These are phyloP conservation scores for Scopus umbretta DNA, from an alignment of 2,113 vertebrate species.

Conservation along the genomic window DNA sequence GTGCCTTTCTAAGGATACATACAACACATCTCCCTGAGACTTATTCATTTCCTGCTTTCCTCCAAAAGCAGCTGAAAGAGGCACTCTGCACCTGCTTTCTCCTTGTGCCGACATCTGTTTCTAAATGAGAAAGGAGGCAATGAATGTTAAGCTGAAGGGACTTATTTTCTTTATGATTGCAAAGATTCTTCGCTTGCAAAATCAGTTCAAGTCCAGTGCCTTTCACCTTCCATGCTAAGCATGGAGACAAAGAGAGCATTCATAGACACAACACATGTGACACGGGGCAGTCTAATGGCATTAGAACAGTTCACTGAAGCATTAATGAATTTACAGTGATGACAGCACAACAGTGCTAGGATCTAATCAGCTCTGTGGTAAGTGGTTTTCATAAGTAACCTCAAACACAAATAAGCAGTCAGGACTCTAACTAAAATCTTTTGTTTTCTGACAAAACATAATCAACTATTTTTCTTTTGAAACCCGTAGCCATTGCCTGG, in stretches of 20 bases:
- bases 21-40: neutral
- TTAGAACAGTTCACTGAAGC: slow-evolving; percentile 43
- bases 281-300: neutral
- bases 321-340: slow-evolving; percentile 37
- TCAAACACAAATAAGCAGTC: neutral
- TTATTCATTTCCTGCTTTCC: neutral
- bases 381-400: neutral
- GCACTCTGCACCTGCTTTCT: neutral
- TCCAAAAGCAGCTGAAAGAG: slow-evolving; percentile 5
- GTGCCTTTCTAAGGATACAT: neutral
- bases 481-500: neutral
- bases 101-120: slow-evolving; percentile 8
- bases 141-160: neutral
- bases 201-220: neutral
- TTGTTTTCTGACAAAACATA: neutral
- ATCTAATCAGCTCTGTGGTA: neutral
- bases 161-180: slow-evolving; percentile 13
- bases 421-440: neutral
- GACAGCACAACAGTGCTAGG: neutral
- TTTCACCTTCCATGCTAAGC: neutral
- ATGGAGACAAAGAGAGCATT: slow-evolving; percentile 53
- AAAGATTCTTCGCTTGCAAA: slow-evolving; percentile 22
- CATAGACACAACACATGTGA: slow-evolving; percentile 28
- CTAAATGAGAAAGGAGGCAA: neutral
- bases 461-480: neutral